Evolutionary conservation across 2,888 invertebrate species (phyloP), one percentile per base, ranked within the genome.

Genomic region (Phymatocera aterrima): DNA sequence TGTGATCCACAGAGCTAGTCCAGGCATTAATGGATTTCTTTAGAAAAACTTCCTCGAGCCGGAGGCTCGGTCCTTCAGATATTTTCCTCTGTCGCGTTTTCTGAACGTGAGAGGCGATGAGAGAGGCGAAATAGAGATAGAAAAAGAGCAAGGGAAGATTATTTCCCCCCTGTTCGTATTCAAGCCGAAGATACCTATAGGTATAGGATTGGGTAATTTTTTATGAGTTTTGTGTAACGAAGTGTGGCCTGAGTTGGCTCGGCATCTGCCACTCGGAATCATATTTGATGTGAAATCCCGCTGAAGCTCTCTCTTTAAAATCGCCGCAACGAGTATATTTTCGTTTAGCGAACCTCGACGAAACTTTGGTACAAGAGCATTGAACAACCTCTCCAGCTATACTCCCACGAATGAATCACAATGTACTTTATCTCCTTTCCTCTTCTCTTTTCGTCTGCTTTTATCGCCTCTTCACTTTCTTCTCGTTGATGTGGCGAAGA

Each of bases 201-300:
- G 37, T 64, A 15, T 51, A 10, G 10, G 34, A 18, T 5, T 37
- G 34, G 34, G 34, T 34, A 37, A 37, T 61, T 37, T 37, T 37
- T 64, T 12, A 5, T 37, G 64, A 64, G 37, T 34, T 64, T 68
- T 68, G 46, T 43, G 68, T 68, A 68, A 68, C 68, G 68, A 68
- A 68, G 68, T 68, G 37, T 18, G 34, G 64, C 61, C n/a, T 18
- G 37, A 34, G 18, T 61, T 8, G 21, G 40, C 24, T 28, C 24
- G 43, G 24, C 28, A 46, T 8, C n/a, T 24, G 28, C 68, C 43
- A 68, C 68, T 68, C 68, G 15, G 40, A 28, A n/a, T n/a, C n/a
- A n/a, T n/a, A n/a, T 68, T 46, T 24, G 68, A 40, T 43, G 40
- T 40, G 43, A 68, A 68, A 68, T 68, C 46, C 24, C 46, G 43